Base-by-base conservation (phyloP, 2,113 vertebrate species). In the Numida meleagris region DNA sequence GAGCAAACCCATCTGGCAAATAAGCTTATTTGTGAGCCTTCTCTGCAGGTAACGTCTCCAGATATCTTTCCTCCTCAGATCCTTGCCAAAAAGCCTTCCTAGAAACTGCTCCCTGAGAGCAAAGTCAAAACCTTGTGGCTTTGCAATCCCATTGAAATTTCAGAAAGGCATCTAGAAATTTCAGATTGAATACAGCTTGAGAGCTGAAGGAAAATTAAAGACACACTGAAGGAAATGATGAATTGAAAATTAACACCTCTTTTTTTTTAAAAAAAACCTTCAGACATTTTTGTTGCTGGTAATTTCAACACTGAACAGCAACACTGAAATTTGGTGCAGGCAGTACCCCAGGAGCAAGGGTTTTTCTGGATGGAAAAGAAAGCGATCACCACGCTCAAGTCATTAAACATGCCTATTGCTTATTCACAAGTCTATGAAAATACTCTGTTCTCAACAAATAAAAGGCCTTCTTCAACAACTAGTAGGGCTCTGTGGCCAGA, bases 1-100 rank as follows among this genome's bases (percentile, higher is more conserved):
- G 81, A 57, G 88, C 94, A 95, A 85, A 79, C 75, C 55, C 73
- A 77, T 78, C 61, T 84, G 33, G 73, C 63, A 86, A 80, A 74
- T 8, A 81, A 93, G 68, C 50, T 86, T 38, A 5, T 29, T n/a
- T 15, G 4, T 12, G 42, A 87, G 71, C 42, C 57, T 57, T 72
- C 5, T 74, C 82, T 85, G 45, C 58, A 10, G 25, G 31, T 45
- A 33, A 34, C 62, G 57, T 82, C 75, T 85, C 36, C 7, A 75
- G 40, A 20, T 19, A 14, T 12, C 53, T 85, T 84, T 21, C 53
- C 71, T 58, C 34, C 38, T 34, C 57, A 89, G 72, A 55, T 20
- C 38, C 42, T 21, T 31, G n/a, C 55, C 63, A 85, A 77, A 93
- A 89, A 55, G 4, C 36, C 38, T 71, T 55, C 34, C 72, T 48